phyloP scores from a whole-genome alignment of 2,888 invertebrate species.

The Eilema griseolum region DNA sequence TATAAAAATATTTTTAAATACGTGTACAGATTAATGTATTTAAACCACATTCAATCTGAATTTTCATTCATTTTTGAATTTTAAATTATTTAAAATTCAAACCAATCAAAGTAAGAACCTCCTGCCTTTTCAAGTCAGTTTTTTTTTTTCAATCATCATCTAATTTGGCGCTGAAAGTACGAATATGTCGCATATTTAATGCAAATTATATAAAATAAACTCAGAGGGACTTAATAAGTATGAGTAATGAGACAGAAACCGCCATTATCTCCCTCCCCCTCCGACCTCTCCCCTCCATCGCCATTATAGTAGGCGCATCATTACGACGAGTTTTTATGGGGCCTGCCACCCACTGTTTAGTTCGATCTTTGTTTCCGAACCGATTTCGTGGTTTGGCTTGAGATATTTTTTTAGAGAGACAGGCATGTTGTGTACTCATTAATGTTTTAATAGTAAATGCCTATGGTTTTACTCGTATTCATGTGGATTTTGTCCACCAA shows the following conservation, averaged over 20 bases:
- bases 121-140: background rate
- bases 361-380: conserved; percentile 22
- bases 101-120: too few relatives aligned
- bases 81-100: too few relatives aligned
- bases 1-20: too few relatives aligned
- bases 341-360: conserved; percentile 16
- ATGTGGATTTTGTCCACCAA: background rate
- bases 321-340: conserved; percentile 29
- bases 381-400: background rate
- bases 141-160: background rate
- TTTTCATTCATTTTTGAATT: too few relatives aligned
- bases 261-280: conserved; percentile 10
- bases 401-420: background rate
- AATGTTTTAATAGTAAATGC: background rate
- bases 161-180: background rate
- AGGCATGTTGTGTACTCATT: background rate
- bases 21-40: too few relatives aligned
- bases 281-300: background rate
- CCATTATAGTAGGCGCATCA: conserved; percentile 15
- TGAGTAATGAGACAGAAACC: conserved; percentile 33
- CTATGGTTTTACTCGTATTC: background rate
- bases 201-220: conserved; percentile 22
- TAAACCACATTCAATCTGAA: too few relatives aligned
- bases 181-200: conserved; percentile 8
- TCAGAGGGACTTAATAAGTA: conserved; percentile 23